These are phyloP conservation scores for Austrolebias charrua DNA, from an alignment of 2,797 vertebrate genomes.

Conservation along the genomic window DNA sequence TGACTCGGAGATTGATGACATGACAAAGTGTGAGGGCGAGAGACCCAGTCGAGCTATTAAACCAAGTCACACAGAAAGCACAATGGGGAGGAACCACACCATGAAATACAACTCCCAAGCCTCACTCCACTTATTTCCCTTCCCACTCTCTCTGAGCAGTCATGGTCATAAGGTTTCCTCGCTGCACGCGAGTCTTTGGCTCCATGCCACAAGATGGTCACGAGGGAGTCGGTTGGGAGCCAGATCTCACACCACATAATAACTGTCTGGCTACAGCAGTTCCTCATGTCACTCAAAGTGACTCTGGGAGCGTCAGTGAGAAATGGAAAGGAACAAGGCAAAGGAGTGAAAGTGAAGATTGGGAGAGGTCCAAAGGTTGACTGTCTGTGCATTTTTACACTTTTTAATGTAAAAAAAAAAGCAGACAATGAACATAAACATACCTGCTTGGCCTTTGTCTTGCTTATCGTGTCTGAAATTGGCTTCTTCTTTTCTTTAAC, in stretches of 20 bases:
- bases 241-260: conserved; percentile 79
- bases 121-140: conserved; percentile 36
- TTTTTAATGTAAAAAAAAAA: not conserved
- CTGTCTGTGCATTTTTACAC: conserved; percentile 1
- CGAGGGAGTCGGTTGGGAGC: conserved; percentile 68
- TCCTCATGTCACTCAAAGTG: conserved; percentile 78
- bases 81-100: conserved; percentile 64
- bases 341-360: conserved; percentile 33
- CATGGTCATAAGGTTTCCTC: conserved; percentile 71
- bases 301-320: conserved; percentile 61
- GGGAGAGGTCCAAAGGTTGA: conserved; percentile 31
- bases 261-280: conserved; percentile 71
- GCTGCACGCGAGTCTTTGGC: conserved; percentile 76
- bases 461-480: conserved; percentile 96
- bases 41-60: conserved; percentile 55
- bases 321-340: conserved; percentile 37
- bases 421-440: conserved; percentile 27
- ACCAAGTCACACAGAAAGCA: conserved; percentile 64
- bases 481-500: conserved; percentile 98
- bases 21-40: conserved; percentile 51
- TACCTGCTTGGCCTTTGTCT: conserved; percentile 96
- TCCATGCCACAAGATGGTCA: conserved; percentile 66
- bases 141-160: conserved; percentile 46
- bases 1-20: conserved; percentile 59
- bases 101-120: conserved; percentile 66